A percentile compares a stretch with the other conserved stretches of the same genome.
Evolutionary conservation across 1,140 invertebrate genomes (phyloP).

Genomic region (Xylocopa sonorina): DNA sequence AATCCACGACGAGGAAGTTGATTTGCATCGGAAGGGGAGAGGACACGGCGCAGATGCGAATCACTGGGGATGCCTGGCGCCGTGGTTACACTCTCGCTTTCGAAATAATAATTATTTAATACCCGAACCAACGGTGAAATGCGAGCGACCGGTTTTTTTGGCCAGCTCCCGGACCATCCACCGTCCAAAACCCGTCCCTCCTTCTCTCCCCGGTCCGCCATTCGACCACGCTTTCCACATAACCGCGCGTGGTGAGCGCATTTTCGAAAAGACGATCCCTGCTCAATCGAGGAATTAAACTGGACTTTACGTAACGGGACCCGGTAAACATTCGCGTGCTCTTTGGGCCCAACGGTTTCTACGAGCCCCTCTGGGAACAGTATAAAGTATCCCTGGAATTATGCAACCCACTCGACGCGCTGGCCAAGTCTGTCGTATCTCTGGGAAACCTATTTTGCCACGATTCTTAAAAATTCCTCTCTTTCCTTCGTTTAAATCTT

Average conservation of each 20-base stretch:
- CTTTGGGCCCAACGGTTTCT: background rate
- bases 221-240: background rate
- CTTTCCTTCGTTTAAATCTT: too few relatives aligned
- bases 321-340: background rate
- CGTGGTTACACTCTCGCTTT: constrained; percentile 73
- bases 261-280: constrained; percentile 20
- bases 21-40: too few relatives aligned
- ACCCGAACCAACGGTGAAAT: constrained; percentile 63
- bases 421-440: too few relatives aligned
- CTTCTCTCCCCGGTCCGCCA: background rate
- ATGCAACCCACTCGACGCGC: background rate
- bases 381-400: background rate
- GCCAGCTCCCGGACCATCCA: background rate
- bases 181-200: background rate
- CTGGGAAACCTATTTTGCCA: too few relatives aligned
- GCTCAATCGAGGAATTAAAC: background rate
- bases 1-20: too few relatives aligned
- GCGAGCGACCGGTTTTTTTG: constrained; percentile 62
- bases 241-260: background rate
- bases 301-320: constrained; percentile 23
- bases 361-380: background rate
- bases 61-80: constrained; percentile 46
- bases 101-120: constrained; percentile 79
- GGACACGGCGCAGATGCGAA: background rate
- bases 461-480: too few relatives aligned